A percentile compares a stretch with the other conserved stretches of the same genome.
phyloP scores from a whole-genome alignment of 2,113 vertebrate genomes.

The Heteronetta atricapilla region DNA sequence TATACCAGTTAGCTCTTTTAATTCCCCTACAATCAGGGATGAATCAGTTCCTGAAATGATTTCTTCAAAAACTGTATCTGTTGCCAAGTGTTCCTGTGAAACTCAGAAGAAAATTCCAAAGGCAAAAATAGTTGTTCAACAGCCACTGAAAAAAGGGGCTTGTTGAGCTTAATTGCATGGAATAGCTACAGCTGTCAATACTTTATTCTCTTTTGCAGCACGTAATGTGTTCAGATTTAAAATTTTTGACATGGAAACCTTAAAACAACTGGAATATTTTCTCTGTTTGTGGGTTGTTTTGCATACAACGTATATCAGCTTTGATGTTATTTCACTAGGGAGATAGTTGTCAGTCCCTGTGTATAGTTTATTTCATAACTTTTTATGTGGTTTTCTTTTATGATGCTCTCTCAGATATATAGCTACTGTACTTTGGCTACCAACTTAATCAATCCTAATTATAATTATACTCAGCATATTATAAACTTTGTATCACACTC shows the following conservation, averaged over 20 bases:
- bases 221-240: slow-evolving; percentile 46
- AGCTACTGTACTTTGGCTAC: slow-evolving; percentile 56
- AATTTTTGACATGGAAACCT: slow-evolving; percentile 59
- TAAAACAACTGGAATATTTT: slow-evolving; percentile 64
- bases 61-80: slow-evolving; percentile 2
- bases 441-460: slow-evolving; percentile 66
- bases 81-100: slow-evolving; percentile 44
- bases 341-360: slow-evolving; percentile 41
- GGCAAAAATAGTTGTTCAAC: background rate
- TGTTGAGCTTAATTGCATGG: slow-evolving; percentile 10
- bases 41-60: slow-evolving; percentile 51
- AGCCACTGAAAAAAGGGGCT: slow-evolving; percentile 14
- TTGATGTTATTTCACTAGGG: slow-evolving; percentile 62
- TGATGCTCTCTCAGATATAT: slow-evolving; percentile 52
- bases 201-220: slow-evolving; percentile 14
- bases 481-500: slow-evolving; percentile 58
- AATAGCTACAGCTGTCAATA: slow-evolving; percentile 55
- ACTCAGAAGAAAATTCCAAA: slow-evolving; percentile 42
- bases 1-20: background rate
- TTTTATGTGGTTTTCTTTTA: slow-evolving; percentile 56
- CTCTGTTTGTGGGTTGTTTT: slow-evolving; percentile 56
- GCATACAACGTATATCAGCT: slow-evolving; percentile 44
- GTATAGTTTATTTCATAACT: background rate
- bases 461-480: slow-evolving; percentile 59
- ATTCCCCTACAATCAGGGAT: slow-evolving; percentile 23